Percentiles rank a stretch among this genome's conserved stretches.
These are phyloP conservation scores for Syngnathus scovelli DNA, from an alignment of 2,113 vertebrate species.

Conservation along the genomic window DNA sequence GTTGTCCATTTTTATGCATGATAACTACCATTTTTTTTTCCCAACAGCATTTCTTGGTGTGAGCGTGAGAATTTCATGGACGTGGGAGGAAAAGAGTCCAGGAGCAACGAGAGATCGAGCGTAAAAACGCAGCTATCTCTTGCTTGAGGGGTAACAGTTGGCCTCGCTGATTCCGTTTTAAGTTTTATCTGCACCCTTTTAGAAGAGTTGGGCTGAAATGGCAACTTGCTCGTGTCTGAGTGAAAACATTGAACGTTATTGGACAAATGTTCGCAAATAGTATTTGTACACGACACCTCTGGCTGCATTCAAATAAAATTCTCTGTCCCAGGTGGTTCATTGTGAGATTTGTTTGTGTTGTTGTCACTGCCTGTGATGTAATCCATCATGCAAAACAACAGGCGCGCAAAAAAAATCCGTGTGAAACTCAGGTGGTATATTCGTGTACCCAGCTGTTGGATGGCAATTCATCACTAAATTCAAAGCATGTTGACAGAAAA, in stretches of 20 bases:
- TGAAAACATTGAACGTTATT: slow-evolving; percentile 6
- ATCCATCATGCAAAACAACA: slow-evolving; percentile 27
- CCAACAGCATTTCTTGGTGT: slow-evolving; percentile 10
- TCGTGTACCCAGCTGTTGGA: slow-evolving; percentile 51
- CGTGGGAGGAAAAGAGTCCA: slow-evolving; percentile 10
- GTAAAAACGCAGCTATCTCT: slow-evolving; percentile 24
- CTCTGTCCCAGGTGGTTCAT: slow-evolving; percentile 30
- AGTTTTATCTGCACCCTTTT: slow-evolving; percentile 31
- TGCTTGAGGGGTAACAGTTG: slow-evolving; percentile 41
- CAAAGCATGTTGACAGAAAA: slow-evolving; percentile 33
- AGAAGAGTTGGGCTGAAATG: slow-evolving; percentile 8
- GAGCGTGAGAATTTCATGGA: slow-evolving; percentile 18
- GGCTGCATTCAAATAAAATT: slow-evolving; percentile 21
- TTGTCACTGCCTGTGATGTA: slow-evolving; percentile 33
- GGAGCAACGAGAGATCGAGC: slow-evolving; percentile 22
- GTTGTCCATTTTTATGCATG: background rate
- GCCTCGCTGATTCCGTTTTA: slow-evolving; percentile 30
- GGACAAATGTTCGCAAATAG: slow-evolving; percentile 11
- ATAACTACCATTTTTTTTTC: slow-evolving; percentile 11
- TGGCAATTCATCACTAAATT: slow-evolving; percentile 31
- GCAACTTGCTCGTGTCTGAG: background rate
- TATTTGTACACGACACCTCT: slow-evolving; percentile 34
- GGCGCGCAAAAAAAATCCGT: slow-evolving; percentile 24
- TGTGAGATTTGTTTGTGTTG: slow-evolving; percentile 20
- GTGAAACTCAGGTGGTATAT: slow-evolving; percentile 60